A percentile compares a stretch with the other conserved stretches of the same genome.
Evolutionary conservation across 2,113 vertebrate species (phyloP).

Genomic region (Xenopus borealis): DNA sequence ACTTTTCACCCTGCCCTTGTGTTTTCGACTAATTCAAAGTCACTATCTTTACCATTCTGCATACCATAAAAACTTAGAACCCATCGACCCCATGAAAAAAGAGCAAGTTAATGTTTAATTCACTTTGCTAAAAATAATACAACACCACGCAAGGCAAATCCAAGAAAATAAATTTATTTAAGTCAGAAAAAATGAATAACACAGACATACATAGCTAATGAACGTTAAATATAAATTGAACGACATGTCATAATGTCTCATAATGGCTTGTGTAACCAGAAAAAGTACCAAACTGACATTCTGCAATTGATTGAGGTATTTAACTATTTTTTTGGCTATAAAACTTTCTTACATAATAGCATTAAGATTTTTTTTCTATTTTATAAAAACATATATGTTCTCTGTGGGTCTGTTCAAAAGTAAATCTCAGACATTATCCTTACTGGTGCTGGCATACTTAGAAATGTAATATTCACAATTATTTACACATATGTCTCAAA

Average conservation of each 20-base stretch:
- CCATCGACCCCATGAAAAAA: too few species aligned
- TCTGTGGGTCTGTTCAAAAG: conserved; percentile 31
- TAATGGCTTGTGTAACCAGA: conserved; percentile 73
- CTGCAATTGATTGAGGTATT: conserved; percentile 79
- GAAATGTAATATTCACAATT: too few species aligned
- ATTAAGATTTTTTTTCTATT: conserved; percentile 56
- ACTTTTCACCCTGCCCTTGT: too few species aligned
- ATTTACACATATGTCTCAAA: too few species aligned
- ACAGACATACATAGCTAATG: conserved; percentile 61
- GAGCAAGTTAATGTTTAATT: not conserved
- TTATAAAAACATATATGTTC: conserved; percentile 54
- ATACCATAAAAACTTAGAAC: too few species aligned
- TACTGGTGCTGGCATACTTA: too few species aligned
- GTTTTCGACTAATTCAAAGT: too few species aligned
- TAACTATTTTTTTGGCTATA: conserved; percentile 80
- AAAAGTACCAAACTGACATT: conserved; percentile 80
- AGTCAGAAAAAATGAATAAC: conserved; percentile 68
- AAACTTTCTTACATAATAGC: conserved; percentile 59
- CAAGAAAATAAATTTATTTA: conserved; percentile 83
- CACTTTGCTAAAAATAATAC: not conserved
- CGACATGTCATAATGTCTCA: conserved; percentile 65
- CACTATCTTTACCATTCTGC: too few species aligned
- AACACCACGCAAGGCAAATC: conserved; percentile 43
- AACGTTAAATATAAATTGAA: conserved; percentile 74
- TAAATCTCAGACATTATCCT: not conserved